Base-by-base conservation (phyloP, 2,797 vertebrate genomes). In the Coluber constrictor region DNA sequence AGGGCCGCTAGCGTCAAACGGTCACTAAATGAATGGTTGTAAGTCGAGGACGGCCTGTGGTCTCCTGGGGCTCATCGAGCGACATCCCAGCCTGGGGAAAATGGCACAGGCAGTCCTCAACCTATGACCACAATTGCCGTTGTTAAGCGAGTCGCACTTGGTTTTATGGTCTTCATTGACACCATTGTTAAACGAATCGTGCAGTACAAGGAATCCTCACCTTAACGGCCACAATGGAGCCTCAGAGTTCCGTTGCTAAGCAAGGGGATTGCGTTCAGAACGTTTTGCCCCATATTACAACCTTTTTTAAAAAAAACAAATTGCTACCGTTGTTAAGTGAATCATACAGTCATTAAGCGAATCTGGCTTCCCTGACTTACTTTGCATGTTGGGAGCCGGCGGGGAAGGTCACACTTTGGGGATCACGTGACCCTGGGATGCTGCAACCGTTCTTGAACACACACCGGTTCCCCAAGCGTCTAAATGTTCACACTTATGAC, bases 371-470 rank as follows among this genome's bases (percentile, higher is more conserved):
- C 13, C 63, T 10, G 0, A 11, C 4, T 29, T 3, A 29, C 27
- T 8, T 1, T 0, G n/a, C 1, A 7, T 8, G 13, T 37, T 0
- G n/a, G 66, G 32, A 37, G 29, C 15, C 29, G 0, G 13, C 13
- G 0, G n/a, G 15, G 32, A n/a, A n/a, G 61, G 13, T 66, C 29
- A n/a, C 5, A 16, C 12, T n/a, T 47, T 18, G 66, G n/a, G 2
- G n/a, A 32, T 74, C 15, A 8, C 61, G 0, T n/a, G 61, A 63
- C 56, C 60, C 10, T 0, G 13, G 66, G 4, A 70, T 0, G 11
- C 66, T 16, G 5, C 63, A 15, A n/a, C 5, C 2, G 0, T 66
- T n/a, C 2, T n/a, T 6, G 23, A 61, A 25, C 1, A 4, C 25
- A 61, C 8, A 3, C 25, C 25, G 25, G 23, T 59, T 59, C 18